Evolutionary conservation across 2,888 invertebrate genomes (phyloP), one percentile per base, ranked within the genome.

Genomic region (Willowsia nigromaculata): DNA sequence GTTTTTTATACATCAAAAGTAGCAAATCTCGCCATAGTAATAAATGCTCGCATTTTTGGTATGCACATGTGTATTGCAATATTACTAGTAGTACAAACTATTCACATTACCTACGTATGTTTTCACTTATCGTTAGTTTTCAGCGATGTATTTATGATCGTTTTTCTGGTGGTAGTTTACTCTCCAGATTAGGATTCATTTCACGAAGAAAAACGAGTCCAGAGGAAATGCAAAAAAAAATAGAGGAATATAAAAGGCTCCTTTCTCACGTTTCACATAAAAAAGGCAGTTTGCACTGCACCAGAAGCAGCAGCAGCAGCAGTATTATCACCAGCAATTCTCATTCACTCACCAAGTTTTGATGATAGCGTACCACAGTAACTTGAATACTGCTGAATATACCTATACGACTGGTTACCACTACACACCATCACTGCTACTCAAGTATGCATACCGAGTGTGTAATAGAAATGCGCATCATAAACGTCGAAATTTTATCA

Each of bases 401-500:
- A n/a, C n/a, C n/a, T n/a, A n/a, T n/a, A n/a, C n/a, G n/a, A n/a
- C n/a, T n/a, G n/a, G n/a, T n/a, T n/a, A n/a, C n/a, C n/a, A n/a
- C n/a, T n/a, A n/a, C n/a, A n/a, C n/a, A n/a, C n/a, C n/a, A n/a
- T n/a, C n/a, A n/a, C 71, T 71, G 0, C 71, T 71, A 18, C 71
- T 71, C 37, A 43, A 71, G 71, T 76, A 76, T 76, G 76, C 76
- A 50, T 76, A 76, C 76, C 76, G 76, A 50, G 30, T 76, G 4
- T 33, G 40, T 43, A 74, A 50, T 43, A 53, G 76, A 76, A 53
- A 76, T 53, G 27, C 25, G 78, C 59, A 76, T 82, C 82, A 88
- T 88, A 82, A 88, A 88, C 22, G 88, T 83, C 87, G 56, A 81
- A 81, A 71, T 81, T 40, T 76, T 87, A 87, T 81, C 87, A 81